Percentiles rank a stretch among this genome's conserved stretches.
Conservation (phyloP, 2,888 invertebrate genomes). For the Nezara viridula region DNA sequence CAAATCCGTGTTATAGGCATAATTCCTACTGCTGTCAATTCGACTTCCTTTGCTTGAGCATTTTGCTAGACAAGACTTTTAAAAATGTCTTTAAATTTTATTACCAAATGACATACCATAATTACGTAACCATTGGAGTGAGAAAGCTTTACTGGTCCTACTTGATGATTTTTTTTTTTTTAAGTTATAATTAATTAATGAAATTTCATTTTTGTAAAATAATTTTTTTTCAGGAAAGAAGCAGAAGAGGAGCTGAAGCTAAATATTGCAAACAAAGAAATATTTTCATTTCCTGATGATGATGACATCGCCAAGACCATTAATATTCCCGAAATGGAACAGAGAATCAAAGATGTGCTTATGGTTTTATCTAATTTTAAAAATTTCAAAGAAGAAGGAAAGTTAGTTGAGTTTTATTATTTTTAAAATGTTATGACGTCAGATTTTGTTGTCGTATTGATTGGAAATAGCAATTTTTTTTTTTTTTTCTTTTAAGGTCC, state of each 20-base stretch:
- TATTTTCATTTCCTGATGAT: slow-evolving; percentile 84
- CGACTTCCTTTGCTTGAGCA: no score
- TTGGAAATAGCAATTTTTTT: no score
- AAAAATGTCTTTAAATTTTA: no score
- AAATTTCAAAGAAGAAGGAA: slow-evolving; percentile 67
- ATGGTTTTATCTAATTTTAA: slow-evolving; percentile 73
- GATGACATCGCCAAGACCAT: slow-evolving; percentile 80
- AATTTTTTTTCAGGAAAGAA: slow-evolving; percentile 71
- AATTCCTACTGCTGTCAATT: no score
- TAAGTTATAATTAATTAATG: no score
- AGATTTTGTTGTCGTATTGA: neutral
- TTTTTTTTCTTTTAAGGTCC: slow-evolving; percentile 70
- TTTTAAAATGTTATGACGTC: neutral
- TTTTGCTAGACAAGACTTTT: no score
- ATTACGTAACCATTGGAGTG: no score
- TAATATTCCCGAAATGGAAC: slow-evolving; percentile 86
- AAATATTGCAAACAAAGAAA: slow-evolving; percentile 82
- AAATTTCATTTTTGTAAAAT: no score
- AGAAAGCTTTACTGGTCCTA: no score
- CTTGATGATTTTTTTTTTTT: no score
- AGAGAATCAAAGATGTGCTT: slow-evolving; percentile 86
- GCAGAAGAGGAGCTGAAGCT: slow-evolving; percentile 86
- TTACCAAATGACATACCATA: no score
- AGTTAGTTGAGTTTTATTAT: slow-evolving; percentile 43
- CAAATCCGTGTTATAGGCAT: no score